Conservation (phyloP, 2,797 vertebrate species). For the Distichodus sexfasciatus region DNA sequence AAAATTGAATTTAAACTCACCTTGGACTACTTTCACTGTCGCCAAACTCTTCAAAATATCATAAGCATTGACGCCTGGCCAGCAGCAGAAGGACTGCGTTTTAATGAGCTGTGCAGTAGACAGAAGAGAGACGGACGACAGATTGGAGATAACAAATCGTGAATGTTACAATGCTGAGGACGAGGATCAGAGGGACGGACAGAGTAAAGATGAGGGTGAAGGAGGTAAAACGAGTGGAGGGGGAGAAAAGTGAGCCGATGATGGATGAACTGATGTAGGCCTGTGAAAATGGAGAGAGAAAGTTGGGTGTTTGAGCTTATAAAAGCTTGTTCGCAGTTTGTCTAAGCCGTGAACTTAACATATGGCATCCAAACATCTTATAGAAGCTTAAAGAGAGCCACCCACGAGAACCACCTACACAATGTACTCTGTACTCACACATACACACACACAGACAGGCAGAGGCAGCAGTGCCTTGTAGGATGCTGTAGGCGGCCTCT, state of each 20-base stretch:
- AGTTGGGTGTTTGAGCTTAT: neutral
- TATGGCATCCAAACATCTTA: neutral
- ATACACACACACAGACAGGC: slow-evolving; percentile 26
- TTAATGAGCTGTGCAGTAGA: too few relatives aligned
- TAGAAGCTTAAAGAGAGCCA: neutral
- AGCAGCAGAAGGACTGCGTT: too few relatives aligned
- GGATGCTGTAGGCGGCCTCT: slow-evolving; percentile 10
- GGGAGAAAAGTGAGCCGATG: neutral
- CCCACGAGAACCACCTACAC: slow-evolving; percentile 23
- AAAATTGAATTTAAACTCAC: too few relatives aligned
- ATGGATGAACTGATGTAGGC: too few relatives aligned
- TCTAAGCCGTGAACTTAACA: neutral
- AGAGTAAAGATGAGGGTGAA: too few relatives aligned
- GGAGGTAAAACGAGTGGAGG: neutral
- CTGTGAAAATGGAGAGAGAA: neutral
- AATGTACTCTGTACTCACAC: slow-evolving; percentile 7
- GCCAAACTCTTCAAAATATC: too few relatives aligned
- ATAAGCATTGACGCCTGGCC: too few relatives aligned
- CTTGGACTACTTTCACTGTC: too few relatives aligned
- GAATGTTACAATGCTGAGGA: too few relatives aligned
- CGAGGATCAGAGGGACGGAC: too few relatives aligned
- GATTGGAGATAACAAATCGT: too few relatives aligned
- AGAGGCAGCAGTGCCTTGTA: slow-evolving; percentile 24
- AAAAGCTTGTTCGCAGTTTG: neutral
- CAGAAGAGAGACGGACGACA: too few relatives aligned